A percentile compares a stretch with the other conserved stretches of the same genome.
These are phyloP conservation scores for Hyaena hyaena DNA, from an alignment of 2,113 vertebrate genomes.

Conservation along the genomic window DNA sequence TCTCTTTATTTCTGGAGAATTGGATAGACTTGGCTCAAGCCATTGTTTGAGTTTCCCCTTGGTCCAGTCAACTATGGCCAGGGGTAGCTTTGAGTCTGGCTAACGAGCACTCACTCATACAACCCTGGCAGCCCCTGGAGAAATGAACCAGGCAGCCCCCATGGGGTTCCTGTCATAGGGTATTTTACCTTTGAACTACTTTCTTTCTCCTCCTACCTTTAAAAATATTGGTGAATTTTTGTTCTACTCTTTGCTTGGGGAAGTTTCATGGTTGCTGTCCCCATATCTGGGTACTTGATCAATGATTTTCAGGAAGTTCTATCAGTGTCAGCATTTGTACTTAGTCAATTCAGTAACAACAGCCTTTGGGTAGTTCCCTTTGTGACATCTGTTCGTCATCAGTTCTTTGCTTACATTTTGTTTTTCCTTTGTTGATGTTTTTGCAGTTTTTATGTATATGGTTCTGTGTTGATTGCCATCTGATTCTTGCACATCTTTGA, in stretches of 20 bases:
- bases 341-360: background rate
- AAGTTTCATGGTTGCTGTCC: background rate
- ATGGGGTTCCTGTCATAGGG: background rate
- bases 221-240: background rate
- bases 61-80: background rate
- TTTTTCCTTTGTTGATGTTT: background rate
- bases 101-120: background rate
- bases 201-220: background rate
- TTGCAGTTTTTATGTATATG: background rate
- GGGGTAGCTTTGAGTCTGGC: background rate
- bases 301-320: conserved; percentile 32
- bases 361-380: background rate
- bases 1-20: background rate
- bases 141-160: background rate
- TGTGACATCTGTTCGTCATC: background rate
- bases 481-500: background rate
- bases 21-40: background rate
- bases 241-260: background rate
- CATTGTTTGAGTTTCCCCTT: background rate
- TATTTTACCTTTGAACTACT: background rate
- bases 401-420: background rate
- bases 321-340: background rate
- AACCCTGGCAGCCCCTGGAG: background rate
- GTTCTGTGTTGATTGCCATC: background rate
- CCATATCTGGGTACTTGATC: background rate